Percentiles rank a stretch among this genome's conserved stretches.
Conservation (phyloP, 2,797 vertebrate genomes). For the Nasua narica region DNA sequence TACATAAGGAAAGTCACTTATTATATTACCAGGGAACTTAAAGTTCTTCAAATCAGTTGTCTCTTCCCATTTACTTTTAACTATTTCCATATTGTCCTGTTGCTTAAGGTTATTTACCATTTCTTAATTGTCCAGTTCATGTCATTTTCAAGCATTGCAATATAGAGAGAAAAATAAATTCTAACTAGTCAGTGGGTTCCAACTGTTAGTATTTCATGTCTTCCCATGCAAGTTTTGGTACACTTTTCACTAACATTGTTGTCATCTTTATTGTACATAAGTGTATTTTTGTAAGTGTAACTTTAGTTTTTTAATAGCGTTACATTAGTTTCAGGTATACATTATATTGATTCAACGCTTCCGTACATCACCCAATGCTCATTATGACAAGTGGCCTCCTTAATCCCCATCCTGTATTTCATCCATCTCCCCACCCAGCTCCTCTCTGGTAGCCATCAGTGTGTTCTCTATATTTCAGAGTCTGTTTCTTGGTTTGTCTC, state of each 20-base stretch:
- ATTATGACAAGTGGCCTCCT: not conserved
- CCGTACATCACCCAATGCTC: not conserved
- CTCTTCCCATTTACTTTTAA: not conserved
- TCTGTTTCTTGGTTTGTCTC: not conserved
- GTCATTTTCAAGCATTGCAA: not conserved
- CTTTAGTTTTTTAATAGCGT: not conserved
- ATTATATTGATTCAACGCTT: not conserved
- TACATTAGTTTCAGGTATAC: not conserved
- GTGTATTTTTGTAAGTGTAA: not conserved
- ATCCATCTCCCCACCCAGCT: not conserved
- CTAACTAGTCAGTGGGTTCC: not conserved
- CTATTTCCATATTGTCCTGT: not conserved
- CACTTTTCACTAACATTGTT: not conserved
- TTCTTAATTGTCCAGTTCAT: not conserved
- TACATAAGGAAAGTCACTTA: not conserved
- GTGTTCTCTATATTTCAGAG: not conserved
- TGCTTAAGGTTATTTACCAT: not conserved
- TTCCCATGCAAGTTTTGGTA: not conserved
- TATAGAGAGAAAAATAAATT: not conserved
- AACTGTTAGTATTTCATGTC: not conserved
- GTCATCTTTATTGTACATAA: not conserved
- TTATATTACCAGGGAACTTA: not conserved
- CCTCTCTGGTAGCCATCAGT: not conserved
- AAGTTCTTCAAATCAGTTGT: not conserved
- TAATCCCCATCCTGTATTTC: not conserved